These are phyloP conservation scores for Amazona ochrocephala DNA, from an alignment of 2,797 vertebrate species.

Conservation along the genomic window DNA sequence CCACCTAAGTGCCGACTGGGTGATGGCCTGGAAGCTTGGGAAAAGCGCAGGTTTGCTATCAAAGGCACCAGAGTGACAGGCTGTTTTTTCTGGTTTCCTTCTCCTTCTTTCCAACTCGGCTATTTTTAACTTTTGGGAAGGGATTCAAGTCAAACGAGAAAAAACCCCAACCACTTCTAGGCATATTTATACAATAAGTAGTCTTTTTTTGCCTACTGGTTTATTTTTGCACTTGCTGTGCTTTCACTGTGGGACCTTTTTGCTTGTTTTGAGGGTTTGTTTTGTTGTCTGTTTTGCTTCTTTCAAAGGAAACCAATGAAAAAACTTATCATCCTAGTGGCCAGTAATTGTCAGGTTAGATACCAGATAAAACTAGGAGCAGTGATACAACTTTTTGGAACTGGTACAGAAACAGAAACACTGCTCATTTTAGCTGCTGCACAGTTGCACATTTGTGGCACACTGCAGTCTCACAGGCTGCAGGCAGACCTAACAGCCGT, in stretches of 20 bases:
- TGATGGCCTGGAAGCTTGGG: background rate
- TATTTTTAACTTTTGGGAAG: slow-evolving; percentile 30
- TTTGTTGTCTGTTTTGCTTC: background rate
- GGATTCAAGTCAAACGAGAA: background rate
- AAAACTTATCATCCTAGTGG: background rate
- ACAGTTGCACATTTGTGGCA: background rate
- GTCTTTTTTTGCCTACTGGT: background rate
- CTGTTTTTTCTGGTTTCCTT: background rate
- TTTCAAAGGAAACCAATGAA: background rate
- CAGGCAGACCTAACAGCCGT: background rate
- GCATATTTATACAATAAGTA: background rate
- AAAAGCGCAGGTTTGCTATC: background rate
- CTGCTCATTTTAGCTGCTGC: background rate
- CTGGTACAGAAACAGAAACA: accelerated
- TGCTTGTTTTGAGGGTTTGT: background rate
- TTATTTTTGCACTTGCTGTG: background rate
- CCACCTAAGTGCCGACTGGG: background rate
- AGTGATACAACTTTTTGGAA: background rate
- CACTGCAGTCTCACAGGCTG: background rate
- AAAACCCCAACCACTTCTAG: background rate
- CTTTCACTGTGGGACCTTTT: background rate
- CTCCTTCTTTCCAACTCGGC: background rate
- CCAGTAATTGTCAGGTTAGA: background rate
- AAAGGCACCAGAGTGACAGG: background rate
- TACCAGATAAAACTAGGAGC: background rate